These are phyloP conservation scores for Rhagium mordax DNA, from an alignment of 2,888 invertebrate genomes.

Conservation along the genomic window DNA sequence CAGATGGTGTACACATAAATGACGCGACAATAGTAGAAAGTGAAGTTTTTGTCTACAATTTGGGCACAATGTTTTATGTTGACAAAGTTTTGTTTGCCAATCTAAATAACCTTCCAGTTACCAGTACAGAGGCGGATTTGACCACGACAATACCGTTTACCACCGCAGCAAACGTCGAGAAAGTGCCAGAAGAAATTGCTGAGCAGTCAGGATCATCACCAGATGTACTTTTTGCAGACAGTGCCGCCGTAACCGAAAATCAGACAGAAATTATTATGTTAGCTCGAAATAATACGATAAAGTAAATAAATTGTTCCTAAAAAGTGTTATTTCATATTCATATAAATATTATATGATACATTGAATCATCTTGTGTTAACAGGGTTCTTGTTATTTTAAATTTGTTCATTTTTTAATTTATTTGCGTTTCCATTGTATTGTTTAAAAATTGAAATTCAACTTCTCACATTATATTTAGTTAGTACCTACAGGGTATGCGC, in stretches of 20 bases:
- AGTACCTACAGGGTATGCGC: neutral
- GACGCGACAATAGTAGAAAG: conserved; percentile 75
- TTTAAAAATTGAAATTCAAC: neutral
- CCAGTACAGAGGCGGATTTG: conserved; percentile 48
- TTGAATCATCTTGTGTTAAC: neutral
- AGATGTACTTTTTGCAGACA: conserved; percentile 67
- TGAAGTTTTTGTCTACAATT: conserved; percentile 77
- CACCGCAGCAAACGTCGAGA: conserved; percentile 60
- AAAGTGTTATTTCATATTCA: conserved; percentile 7
- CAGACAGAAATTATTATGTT: conserved; percentile 45
- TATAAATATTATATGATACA: neutral
- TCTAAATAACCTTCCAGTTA: conserved; percentile 57
- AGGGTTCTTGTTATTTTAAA: neutral
- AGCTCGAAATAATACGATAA: conserved; percentile 44
- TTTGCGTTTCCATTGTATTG: neutral
- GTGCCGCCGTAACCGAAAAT: conserved; percentile 55
- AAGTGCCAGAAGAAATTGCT: conserved; percentile 66
- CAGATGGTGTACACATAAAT: conserved; percentile 73
- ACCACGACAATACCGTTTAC: conserved; percentile 48
- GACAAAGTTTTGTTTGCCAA: conserved; percentile 74
- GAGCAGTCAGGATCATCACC: conserved; percentile 64
- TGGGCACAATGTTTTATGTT: conserved; percentile 78
- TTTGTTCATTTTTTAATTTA: neutral
- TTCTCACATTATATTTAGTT: neutral
- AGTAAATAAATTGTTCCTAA: conserved; percentile 37